Conservation (phyloP, 2,888 invertebrate genomes). For the Acanthopleura granulata region DNA sequence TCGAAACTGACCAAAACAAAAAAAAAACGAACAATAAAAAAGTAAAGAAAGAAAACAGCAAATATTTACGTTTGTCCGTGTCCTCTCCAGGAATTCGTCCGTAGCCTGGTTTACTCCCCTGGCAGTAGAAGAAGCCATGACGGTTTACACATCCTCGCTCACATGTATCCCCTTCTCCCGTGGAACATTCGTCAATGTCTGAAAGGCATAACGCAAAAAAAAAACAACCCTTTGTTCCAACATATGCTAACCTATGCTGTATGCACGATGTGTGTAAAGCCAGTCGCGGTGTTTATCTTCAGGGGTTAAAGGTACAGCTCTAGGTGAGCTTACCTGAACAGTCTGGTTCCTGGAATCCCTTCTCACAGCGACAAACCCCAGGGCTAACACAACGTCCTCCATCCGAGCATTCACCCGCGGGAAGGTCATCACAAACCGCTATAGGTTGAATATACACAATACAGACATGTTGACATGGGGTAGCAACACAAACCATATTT, state of each 20-base stretch:
- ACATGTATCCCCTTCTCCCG: background rate
- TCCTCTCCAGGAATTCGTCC: conserved; percentile 8
- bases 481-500: too few relatives aligned
- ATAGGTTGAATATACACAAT: background rate
- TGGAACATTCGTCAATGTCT: background rate
- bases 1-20: too few relatives aligned
- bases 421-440: background rate
- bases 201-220: background rate
- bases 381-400: background rate
- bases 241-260: background rate
- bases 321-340: background rate
- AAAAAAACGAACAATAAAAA: too few relatives aligned
- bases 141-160: background rate
- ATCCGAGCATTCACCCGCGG: background rate
- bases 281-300: background rate
- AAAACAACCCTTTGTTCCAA: background rate
- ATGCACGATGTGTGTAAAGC: background rate
- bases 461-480: too few relatives aligned
- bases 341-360: conserved; percentile 9
- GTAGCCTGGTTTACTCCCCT: background rate
- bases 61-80: background rate
- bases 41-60: too few relatives aligned
- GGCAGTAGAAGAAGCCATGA: background rate
- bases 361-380: background rate
- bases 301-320: background rate